Conservation (phyloP, 1,140 invertebrate genomes). For the Nylanderia fulva region DNA sequence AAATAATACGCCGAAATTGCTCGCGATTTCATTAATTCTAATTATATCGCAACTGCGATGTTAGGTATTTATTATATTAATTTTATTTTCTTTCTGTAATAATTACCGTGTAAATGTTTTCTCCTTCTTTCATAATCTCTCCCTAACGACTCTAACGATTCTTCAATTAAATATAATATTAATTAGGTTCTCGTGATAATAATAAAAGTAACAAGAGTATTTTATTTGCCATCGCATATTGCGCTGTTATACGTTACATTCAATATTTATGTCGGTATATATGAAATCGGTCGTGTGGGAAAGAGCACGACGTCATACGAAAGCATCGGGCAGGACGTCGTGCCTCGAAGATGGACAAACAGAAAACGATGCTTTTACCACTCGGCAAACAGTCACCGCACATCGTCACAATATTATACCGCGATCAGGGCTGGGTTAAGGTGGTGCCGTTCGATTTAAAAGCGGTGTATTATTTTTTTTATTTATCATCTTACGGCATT, state of each 20-base stretch:
- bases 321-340: conserved; percentile 5
- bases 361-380: conserved; percentile 80
- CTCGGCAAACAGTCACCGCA: conserved; percentile 80
- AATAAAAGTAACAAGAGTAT: not conserved
- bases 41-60: not conserved
- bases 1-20: conserved; percentile 40
- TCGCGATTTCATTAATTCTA: conserved; percentile 4
- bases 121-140: not conserved
- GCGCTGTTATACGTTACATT: not conserved
- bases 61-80: not conserved
- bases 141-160: not conserved
- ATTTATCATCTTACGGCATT: not conserved
- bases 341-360: conserved; percentile 78
- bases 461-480: conserved; percentile 16
- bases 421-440: conserved; percentile 51
- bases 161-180: not conserved
- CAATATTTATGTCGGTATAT: conserved; percentile 39
- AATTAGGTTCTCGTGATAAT: not conserved
- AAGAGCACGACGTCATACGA: not conserved
- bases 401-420: conserved; percentile 58
- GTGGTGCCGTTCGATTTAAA: not conserved
- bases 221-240: not conserved
- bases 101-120: no score
- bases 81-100: not conserved
- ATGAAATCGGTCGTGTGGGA: not conserved